Conservation (phyloP, 2,113 vertebrate genomes). For the Zosterops borbonicus region DNA sequence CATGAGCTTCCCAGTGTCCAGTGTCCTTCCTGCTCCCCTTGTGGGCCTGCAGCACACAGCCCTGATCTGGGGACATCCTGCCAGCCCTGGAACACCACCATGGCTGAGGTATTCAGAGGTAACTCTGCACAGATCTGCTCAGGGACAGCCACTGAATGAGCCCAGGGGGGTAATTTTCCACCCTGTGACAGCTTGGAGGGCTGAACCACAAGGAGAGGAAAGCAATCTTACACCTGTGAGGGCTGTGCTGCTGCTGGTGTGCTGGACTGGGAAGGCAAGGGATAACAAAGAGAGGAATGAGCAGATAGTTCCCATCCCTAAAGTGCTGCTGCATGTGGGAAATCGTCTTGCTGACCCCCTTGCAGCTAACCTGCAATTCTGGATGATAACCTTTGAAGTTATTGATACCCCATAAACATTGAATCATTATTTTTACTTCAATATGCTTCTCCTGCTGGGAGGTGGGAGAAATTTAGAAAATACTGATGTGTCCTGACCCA, state of each 20-base stretch:
- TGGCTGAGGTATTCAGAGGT: fast-evolving
- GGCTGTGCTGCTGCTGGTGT: not conserved
- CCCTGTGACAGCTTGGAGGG: not conserved
- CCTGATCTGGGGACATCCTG: not conserved
- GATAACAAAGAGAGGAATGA: not conserved
- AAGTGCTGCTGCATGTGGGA: not conserved
- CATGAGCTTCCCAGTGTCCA: not conserved
- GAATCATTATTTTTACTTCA: constrained; percentile 33
- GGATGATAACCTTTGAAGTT: not conserved
- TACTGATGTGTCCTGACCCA: not conserved
- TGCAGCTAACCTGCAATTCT: constrained; percentile 6
- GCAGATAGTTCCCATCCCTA: not conserved
- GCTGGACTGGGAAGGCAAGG: not conserved
- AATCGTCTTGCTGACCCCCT: not conserved
- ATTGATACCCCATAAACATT: not conserved
- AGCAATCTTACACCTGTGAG: not conserved
- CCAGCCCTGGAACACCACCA: not conserved
- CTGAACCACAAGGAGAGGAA: not conserved
- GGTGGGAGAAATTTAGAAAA: constrained; percentile 7
- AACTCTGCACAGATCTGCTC: not conserved
- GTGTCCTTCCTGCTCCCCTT: not conserved
- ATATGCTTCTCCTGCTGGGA: not conserved
- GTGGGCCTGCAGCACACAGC: fast-evolving
- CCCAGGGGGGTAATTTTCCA: not conserved
- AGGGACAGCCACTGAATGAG: not conserved